These are phyloP conservation scores for Cryptophagus acutangulus DNA, from an alignment of 2,888 invertebrate genomes.

Conservation along the genomic window DNA sequence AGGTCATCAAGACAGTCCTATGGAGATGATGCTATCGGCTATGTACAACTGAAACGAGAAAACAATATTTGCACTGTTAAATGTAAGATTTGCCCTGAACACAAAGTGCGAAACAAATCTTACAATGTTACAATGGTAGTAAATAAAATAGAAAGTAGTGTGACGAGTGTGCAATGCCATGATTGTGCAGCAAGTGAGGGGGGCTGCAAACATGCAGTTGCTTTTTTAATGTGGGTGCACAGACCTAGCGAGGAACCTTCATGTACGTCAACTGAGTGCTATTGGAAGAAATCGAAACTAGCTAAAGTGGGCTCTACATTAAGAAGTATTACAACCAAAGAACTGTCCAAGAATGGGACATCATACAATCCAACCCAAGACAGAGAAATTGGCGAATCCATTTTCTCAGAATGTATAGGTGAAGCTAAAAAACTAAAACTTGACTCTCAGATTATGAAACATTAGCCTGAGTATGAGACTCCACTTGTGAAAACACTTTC, in stretches of 20 bases:
- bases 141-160: slow-evolving; percentile 15
- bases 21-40: slow-evolving; percentile 23
- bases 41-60: slow-evolving; percentile 24
- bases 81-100: slow-evolving; percentile 27
- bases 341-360: slow-evolving; percentile 17
- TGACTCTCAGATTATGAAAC: slow-evolving; percentile 22
- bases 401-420: slow-evolving; percentile 12
- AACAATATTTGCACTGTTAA: slow-evolving; percentile 24
- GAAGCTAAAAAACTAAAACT: slow-evolving; percentile 21
- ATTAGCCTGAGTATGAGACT: slow-evolving; percentile 15
- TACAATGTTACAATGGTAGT: slow-evolving; percentile 17
- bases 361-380: not conserved
- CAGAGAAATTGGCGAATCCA: no score
- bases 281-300: slow-evolving; percentile 14
- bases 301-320: slow-evolving; percentile 14
- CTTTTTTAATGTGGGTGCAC: slow-evolving; percentile 21
- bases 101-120: slow-evolving; percentile 18
- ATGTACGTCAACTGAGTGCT: slow-evolving; percentile 13
- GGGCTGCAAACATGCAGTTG: slow-evolving; percentile 24
- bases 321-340: slow-evolving; percentile 10
- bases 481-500: slow-evolving; percentile 7
- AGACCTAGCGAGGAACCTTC: slow-evolving; percentile 15
- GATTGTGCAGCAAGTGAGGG: slow-evolving; percentile 21
- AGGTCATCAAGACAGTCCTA: slow-evolving; percentile 15
- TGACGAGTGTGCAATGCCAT: slow-evolving; percentile 12